Base-by-base conservation (phyloP, 2,888 invertebrate species). In the Ormyrus labotus region DNA sequence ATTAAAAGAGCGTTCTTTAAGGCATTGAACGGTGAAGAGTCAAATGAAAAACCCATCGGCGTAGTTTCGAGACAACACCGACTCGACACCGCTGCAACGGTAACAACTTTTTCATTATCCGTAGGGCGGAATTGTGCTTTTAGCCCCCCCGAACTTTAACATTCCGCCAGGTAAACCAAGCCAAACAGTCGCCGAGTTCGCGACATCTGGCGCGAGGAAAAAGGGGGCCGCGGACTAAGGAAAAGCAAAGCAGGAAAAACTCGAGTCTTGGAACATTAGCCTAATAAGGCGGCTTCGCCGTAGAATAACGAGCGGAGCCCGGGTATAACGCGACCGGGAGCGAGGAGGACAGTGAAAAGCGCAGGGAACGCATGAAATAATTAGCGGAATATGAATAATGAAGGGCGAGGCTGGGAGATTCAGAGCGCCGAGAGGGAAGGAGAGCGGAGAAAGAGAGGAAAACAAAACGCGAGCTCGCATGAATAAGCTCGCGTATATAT, bases 321-420 rank as follows among this genome's bases (percentile, higher is more conserved):
- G 19, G 51, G 45, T 68, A 19, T 19, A 47, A 19, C 19, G 13
- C 13, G n/a, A 45, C 50, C 53, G 68, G 45, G 19, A 13, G 50
- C 53, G n/a, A 19, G 10, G 64, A 53, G 9, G 53, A 7, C 45
- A 34, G 34, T 34, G 34, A 34, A 34, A 34, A 13, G 50, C 53
- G n/a, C 11, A 10, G 58, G 53, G 8, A 51, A 7, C 45, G 51
- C 53, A 70, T 55, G 79, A 74, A 80, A 80, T 73, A 80, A 78
- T 78, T 61, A 82, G 80, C 19, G 64, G 65, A 61, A 68, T 78
- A 79, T 81, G 81, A 79, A 83, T 79, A 83, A 81, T 76, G 70
- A 73, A 68, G 57, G 61, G 55, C 45, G 50, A 51, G 74, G 76
- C 69, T 19, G 51, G 67, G 61, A 72, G 34, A 34, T 4, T 34